Conservation (phyloP, 2,797 vertebrate genomes). For the Enteromius anoplus region DNA sequence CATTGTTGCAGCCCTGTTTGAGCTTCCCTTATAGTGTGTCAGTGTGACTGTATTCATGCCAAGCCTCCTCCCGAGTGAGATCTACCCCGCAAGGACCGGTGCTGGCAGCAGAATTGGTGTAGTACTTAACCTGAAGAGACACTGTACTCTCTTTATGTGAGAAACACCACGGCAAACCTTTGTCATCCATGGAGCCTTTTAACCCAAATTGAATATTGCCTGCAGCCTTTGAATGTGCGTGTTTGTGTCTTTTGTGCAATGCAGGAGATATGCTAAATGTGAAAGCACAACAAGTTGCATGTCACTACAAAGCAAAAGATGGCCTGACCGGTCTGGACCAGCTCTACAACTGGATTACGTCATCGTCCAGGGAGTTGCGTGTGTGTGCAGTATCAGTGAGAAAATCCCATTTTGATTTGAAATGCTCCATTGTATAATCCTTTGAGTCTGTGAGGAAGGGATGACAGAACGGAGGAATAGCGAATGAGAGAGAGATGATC, state of each 20-base stretch:
- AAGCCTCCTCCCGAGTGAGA: conserved; percentile 19
- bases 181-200: conserved; percentile 34
- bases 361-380: conserved; percentile 54
- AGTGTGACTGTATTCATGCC: not conserved
- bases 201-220: conserved; percentile 34
- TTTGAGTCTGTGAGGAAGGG: conserved; percentile 43
- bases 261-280: not conserved
- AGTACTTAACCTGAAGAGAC: conserved; percentile 20
- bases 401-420: conserved; percentile 53
- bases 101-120: conserved; percentile 10
- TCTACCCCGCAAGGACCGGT: not conserved
- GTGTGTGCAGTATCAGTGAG: conserved; percentile 36
- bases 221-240: conserved; percentile 17
- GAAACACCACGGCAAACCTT: conserved; percentile 26
- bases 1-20: not conserved
- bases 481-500: not conserved
- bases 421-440: conserved; percentile 47
- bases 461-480: conserved; percentile 46
- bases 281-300: conserved; percentile 19
- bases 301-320: conserved; percentile 12
- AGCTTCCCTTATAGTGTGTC: not conserved
- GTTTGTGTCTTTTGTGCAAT: conserved; percentile 29
- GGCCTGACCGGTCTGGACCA: conserved; percentile 38
- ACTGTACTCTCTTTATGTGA: conserved; percentile 17
- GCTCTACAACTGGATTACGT: conserved; percentile 55